Evolutionary conservation across 2,113 vertebrate species (phyloP), one percentile per base, ranked within the genome.

Genomic region (Cavia porcellus): DNA sequence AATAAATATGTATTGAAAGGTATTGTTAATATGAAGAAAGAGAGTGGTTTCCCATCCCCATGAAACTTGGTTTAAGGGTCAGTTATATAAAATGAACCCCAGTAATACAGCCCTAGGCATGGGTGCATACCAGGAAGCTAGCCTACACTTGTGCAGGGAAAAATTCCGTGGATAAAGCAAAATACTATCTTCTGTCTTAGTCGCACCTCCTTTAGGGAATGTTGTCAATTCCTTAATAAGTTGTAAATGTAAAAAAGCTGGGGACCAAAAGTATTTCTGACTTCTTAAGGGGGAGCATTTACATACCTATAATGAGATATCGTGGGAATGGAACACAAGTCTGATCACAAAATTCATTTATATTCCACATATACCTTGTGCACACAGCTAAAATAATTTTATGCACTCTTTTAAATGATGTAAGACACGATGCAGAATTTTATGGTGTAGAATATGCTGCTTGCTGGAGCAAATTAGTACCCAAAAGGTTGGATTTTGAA

Each of bases 91-190:
- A 25, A 38, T 13, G 38, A 42, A 4, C 24, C n/a, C 38, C n/a
- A 42, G 20, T 10, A 12, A 42, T 38, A 19, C 70, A 74, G 70
- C 70, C 59, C 59, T 17, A 5, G n/a, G 19, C 38, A 4, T 22
- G 4, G 3, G 22, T 3, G 4, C 10, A 74, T 5, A 74, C 38
- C 72, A 42, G 10, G 38, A 74, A 38, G 24, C 7, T 10, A 42
- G 72, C 4, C 0, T 4, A 24, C 24, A 20, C 10, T 2, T 17
- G 20, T 0, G 20, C 20, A 30, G 22, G 30, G 4, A 86, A 6
- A 59, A 61, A 9, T 12, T 24, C 24, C 2, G 68, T 1, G 8
- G 32, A 61, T 12, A 70, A 38, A 32, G 1, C 12, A 12, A n/a
- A 70, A 22, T 8, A 28, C 1, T 17, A 32, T 32, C 50, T 59